Evolutionary conservation across 1,140 invertebrate genomes (phyloP), one percentile per base, ranked within the genome.

Genomic region (Platyura marginata): DNA sequence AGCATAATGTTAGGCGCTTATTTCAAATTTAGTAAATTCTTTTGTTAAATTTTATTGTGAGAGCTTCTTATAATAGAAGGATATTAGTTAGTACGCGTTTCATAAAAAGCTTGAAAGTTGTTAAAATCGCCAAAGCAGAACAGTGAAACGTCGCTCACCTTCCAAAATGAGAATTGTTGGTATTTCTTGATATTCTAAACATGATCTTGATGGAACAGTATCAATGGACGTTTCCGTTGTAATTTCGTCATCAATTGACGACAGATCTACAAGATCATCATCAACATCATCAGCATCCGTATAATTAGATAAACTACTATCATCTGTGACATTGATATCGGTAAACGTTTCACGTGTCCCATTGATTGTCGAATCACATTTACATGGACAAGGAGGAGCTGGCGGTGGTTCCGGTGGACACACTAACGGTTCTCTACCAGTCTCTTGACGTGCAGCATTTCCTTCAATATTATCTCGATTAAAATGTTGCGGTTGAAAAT

Each of bases 91-190:
- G n/a, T n/a, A n/a, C n/a, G n/a, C n/a, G n/a, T n/a, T n/a, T n/a
- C n/a, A n/a, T n/a, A n/a, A n/a, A n/a, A n/a, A n/a, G n/a, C n/a
- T n/a, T n/a, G n/a, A n/a, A n/a, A n/a, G n/a, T n/a, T n/a, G n/a
- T n/a, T n/a, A n/a, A n/a, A n/a, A n/a, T n/a, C n/a, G n/a, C n/a
- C n/a, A n/a, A n/a, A n/a, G n/a, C n/a, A n/a, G n/a, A n/a, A n/a
- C n/a, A n/a, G n/a, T n/a, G n/a, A n/a, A n/a, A n/a, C n/a, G n/a
- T 38, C 36, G 16, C 70, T 77, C 75, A 81, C 79, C 79, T 81
- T 81, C 77, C 44, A 80, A 63, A 52, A 81, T 77, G 47, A 81
- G 69, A 62, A 81, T 79, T 49, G 66, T 69, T 46, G 77, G 77
- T 59, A 38, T 38, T 11, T 38, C 36, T 38, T 21, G 16, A 38